These are phyloP conservation scores for Anabacerthia variegaticeps DNA, from an alignment of 2,797 vertebrate genomes.

Conservation along the genomic window DNA sequence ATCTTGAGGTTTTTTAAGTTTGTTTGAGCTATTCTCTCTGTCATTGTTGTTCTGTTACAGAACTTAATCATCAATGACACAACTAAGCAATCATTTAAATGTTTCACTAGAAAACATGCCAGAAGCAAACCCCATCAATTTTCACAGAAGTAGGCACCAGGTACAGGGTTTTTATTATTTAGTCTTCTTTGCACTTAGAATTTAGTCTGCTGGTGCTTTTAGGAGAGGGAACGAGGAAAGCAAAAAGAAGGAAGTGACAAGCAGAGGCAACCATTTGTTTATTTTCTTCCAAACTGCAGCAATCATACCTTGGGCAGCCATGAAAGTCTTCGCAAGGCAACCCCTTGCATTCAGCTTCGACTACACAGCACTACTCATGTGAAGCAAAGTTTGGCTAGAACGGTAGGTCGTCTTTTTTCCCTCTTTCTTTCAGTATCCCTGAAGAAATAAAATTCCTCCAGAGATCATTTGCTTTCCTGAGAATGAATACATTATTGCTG, in stretches of 20 bases:
- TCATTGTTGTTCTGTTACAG: neutral
- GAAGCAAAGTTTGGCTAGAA: slow-evolving; percentile 53
- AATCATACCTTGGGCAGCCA: slow-evolving; percentile 63
- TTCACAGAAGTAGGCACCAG: neutral
- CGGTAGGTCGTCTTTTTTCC: slow-evolving; percentile 10
- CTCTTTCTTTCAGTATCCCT: neutral
- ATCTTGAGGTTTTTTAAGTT: neutral
- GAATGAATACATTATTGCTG: neutral
- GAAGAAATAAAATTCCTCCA: neutral
- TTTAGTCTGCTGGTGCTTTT: neutral
- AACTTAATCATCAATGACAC: neutral
- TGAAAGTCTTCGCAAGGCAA: slow-evolving; percentile 63
- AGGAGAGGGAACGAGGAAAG: neutral
- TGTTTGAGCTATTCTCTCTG: neutral
- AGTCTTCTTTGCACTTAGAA: neutral
- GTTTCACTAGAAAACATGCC: neutral
- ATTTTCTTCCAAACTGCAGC: neutral
- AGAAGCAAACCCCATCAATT: neutral
- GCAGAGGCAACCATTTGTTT: neutral
- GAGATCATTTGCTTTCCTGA: neutral
- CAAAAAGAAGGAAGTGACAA: neutral
- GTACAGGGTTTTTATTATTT: neutral
- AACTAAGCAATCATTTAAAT: neutral
- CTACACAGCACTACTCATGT: neutral
- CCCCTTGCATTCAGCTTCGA: slow-evolving; percentile 46